phyloP scores from a whole-genome alignment of 2,113 vertebrate genomes.

The Phrynosoma blainvillii region DNA sequence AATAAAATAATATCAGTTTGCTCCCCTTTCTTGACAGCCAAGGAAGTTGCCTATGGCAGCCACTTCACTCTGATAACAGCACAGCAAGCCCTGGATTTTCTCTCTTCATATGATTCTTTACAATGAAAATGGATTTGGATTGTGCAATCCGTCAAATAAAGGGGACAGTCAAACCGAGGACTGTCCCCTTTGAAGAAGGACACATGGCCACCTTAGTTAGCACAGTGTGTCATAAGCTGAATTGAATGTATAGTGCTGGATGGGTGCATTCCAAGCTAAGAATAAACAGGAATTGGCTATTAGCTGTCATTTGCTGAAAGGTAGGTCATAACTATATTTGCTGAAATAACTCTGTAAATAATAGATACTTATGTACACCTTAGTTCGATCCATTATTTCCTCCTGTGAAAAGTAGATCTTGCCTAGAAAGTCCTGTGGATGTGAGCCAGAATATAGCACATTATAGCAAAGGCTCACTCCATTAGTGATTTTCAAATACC shows the following conservation, averaged over 20 bases:
- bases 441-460: neutral
- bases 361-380: neutral
- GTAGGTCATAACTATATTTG: neutral
- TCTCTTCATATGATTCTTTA: neutral
- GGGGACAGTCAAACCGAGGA: neutral
- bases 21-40: no score
- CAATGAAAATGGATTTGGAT: neutral
- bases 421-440: neutral
- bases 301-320: neutral
- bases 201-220: neutral
- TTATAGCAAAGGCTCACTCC: neutral
- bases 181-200: neutral
- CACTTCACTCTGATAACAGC: no score
- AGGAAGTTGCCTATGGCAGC: no score
- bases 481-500: conserved; percentile 18
- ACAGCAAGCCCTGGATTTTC: neutral
- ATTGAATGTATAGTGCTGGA: neutral
- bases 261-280: neutral
- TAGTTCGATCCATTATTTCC: no score
- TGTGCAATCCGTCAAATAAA: neutral
- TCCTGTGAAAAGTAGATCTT: neutral
- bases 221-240: neutral
- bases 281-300: neutral
- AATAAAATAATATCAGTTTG: no score
- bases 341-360: neutral